Conservation (phyloP, 1,140 invertebrate genomes). For the Eueides isabella region DNA sequence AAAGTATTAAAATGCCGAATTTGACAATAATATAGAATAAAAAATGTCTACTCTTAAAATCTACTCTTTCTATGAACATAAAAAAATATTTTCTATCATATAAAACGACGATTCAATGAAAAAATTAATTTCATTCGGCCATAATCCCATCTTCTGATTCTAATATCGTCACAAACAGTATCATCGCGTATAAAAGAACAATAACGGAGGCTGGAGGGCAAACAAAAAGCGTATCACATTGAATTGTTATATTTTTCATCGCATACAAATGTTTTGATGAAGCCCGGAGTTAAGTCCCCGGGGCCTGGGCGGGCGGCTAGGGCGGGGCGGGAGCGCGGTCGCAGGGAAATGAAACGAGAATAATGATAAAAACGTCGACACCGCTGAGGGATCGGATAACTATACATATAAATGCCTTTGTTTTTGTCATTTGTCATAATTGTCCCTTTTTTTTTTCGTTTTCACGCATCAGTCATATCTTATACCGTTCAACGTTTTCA, state of each 20-base stretch:
- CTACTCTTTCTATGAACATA: no score
- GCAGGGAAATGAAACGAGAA: slow-evolving; percentile 57
- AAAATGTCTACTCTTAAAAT: no score
- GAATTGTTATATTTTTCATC: slow-evolving; percentile 53
- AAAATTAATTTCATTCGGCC: neutral
- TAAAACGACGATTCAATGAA: neutral
- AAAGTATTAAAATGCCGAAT: no score
- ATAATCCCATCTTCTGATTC: neutral
- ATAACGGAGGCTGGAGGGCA: slow-evolving; percentile 28
- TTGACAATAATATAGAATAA: no score
- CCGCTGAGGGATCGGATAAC: slow-evolving; percentile 42
- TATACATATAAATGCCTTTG: slow-evolving; percentile 19
- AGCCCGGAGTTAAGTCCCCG: slow-evolving; percentile 47
- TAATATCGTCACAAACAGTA: slow-evolving; percentile 3
- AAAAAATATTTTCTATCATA: neutral
- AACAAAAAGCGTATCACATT: slow-evolving; percentile 40
- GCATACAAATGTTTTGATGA: slow-evolving; percentile 65
- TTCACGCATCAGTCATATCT: neutral
- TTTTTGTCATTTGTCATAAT: slow-evolving; percentile 18
- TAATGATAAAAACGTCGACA: slow-evolving; percentile 66
- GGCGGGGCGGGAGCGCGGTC: slow-evolving; percentile 25
- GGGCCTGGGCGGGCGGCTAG: slow-evolving; percentile 35
- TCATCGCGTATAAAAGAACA: slow-evolving; percentile 30
- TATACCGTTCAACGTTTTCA: neutral
- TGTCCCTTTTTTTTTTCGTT: neutral